These are phyloP conservation scores for Hylaea fasciaria DNA, from an alignment of 2,888 invertebrate genomes.

Conservation along the genomic window DNA sequence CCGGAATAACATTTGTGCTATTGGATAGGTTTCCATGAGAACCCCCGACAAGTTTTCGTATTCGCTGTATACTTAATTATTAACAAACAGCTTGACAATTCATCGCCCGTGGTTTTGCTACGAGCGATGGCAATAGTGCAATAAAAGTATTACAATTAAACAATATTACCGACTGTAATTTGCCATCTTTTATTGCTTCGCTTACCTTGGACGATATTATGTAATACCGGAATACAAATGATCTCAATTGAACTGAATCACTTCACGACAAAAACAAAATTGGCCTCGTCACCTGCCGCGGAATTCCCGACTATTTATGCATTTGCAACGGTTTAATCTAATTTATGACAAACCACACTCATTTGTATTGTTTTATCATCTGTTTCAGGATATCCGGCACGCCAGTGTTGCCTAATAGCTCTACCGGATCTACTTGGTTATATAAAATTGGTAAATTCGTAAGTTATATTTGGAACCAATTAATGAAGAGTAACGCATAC, in stretches of 20 bases:
- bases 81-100: too few relatives aligned
- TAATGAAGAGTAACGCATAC: too few relatives aligned
- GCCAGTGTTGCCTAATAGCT: constrained; percentile 1
- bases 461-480: too few relatives aligned
- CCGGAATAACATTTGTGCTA: background rate
- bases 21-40: background rate
- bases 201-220: constrained; percentile 24
- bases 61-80: too few relatives aligned
- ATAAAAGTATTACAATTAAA: background rate
- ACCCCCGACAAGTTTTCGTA: too few relatives aligned
- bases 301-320: constrained; percentile 61
- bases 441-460: too few relatives aligned
- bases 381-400: constrained; percentile 60
- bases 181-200: constrained; percentile 6
- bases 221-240: constrained; percentile 26
- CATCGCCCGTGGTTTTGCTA: too few relatives aligned
- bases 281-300: constrained; percentile 44
- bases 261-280: constrained; percentile 30
- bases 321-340: constrained; percentile 62
- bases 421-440: too few relatives aligned
- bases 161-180: background rate
- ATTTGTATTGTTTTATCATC: constrained; percentile 44
- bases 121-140: too few relatives aligned
- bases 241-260: constrained; percentile 24
- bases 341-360: constrained; percentile 44